Evolutionary conservation across 2,888 invertebrate species (phyloP), one percentile per base, ranked within the genome.

Genomic region (Crematogaster levior): DNA sequence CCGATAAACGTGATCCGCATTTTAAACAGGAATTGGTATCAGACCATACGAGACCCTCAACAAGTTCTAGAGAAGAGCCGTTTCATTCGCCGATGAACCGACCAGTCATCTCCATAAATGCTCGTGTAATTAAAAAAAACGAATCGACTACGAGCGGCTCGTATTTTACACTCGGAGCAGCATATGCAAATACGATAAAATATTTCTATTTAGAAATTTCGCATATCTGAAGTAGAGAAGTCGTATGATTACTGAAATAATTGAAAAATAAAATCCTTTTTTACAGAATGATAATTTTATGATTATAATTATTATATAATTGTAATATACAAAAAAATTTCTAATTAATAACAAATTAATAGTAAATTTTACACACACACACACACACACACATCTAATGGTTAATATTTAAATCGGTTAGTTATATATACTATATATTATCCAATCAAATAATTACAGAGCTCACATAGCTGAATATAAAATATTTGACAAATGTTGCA

Each of bases 1-100:
- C 83, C 83, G 83, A 86, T 89, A 88, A 88, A 89, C 89, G 89
- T 89, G 89, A 84, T 73, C 56, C 82, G 84, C 84, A 85, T 85
- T 60, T 82, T 82, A 27, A 84, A 58, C 79, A 70, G 37, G 81
- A 82, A 86, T 88, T 81, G 81, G 63, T 73, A 79, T 82, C 60
- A 30, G 53, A 51, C 56, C 72, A 61, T 65, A 56, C 73, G 83
- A n/a, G 51, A 40, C 37, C 56, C 53, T 61, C 72, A 46, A 77
- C n/a, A 43, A 70, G 60, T 82, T 56, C 48, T 30, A 37, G 51
- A 66, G 40, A 65, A 81, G 56, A 77, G 65, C 66, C 68, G 43
- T 48, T 73, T 82, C 27, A 37, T 65, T 72, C 30, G 37, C 24
- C 65, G 56, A 43, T 60, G 21, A 24, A 46, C 37, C 15, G 43